A percentile compares a stretch with the other conserved stretches of the same genome.
These are phyloP conservation scores for Drosophila fuyamai DNA, from an alignment of 1,140 invertebrate genomes.

Conservation along the genomic window DNA sequence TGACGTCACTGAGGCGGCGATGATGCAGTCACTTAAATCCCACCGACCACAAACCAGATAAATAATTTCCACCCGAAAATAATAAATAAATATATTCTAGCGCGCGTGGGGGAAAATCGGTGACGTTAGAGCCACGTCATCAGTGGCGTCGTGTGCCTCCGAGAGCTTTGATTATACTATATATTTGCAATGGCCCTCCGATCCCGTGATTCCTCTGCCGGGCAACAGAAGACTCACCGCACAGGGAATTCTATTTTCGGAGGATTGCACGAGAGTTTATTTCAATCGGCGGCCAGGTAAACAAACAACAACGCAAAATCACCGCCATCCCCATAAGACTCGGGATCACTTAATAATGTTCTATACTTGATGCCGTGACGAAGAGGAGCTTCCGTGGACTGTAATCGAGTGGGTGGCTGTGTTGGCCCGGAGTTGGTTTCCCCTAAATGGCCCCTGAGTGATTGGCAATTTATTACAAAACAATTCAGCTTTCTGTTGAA, in stretches of 20 bases:
- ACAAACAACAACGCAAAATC: conserved; percentile 54
- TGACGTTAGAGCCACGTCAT: conserved; percentile 66
- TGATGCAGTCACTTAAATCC: conserved; percentile 35
- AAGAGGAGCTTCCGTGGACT: conserved; percentile 20
- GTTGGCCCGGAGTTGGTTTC: conserved; percentile 13
- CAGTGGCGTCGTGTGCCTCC: conserved; percentile 43
- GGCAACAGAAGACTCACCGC: conserved; percentile 26
- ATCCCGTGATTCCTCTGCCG: conserved; percentile 16
- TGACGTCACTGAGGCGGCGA: conserved; percentile 43
- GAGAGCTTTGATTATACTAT: conserved; percentile 19
- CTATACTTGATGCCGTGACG: conserved; percentile 69
- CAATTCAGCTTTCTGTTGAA: conserved; percentile 47
- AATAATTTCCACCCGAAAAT: conserved; percentile 16
- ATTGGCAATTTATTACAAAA: conserved; percentile 57
- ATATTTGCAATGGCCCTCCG: conserved; percentile 19
- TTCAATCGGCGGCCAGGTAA: conserved; percentile 49
- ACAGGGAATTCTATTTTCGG: conserved; percentile 54
- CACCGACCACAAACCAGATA: conserved; percentile 1
- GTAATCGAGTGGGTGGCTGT: conserved; percentile 17
- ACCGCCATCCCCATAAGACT: conserved; percentile 35
- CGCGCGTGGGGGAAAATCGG: conserved; percentile 18
- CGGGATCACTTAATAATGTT: conserved; percentile 70
- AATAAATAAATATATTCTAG: conserved; percentile 29
- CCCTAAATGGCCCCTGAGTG: conserved; percentile 40
- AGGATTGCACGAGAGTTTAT: conserved; percentile 71